Percentiles rank a stretch among this genome's conserved stretches.
Conservation (phyloP, 2,888 invertebrate genomes). For the Myathropa florea region DNA sequence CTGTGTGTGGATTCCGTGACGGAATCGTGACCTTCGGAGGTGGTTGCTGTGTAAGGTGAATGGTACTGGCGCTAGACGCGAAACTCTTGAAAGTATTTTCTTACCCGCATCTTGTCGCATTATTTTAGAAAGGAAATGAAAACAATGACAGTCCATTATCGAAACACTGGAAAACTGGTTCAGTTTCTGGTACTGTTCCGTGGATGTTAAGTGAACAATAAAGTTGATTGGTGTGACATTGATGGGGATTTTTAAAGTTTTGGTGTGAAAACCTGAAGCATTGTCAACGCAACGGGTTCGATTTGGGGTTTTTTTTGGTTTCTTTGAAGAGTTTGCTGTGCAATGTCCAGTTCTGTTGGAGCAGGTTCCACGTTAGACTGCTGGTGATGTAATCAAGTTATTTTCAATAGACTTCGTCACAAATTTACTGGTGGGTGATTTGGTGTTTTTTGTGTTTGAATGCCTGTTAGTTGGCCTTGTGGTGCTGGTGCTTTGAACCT, state of each 20-base stretch:
- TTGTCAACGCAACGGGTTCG: neutral
- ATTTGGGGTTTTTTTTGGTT: neutral
- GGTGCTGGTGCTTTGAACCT: neutral
- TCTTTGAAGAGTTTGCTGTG: neutral
- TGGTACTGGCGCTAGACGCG: neutral
- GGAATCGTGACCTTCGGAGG: neutral
- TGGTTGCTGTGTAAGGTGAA: too few species aligned
- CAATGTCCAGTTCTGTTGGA: neutral
- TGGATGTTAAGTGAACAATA: conserved; percentile 29
- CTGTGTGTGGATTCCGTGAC: neutral
- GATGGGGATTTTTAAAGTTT: conserved; percentile 12
- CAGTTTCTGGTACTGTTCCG: conserved; percentile 33
- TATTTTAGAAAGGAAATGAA: conserved; percentile 28
- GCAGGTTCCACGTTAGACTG: neutral
- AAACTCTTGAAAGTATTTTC: neutral
- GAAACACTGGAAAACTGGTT: conserved; percentile 35
- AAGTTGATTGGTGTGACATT: conserved; percentile 56
- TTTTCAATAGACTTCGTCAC: neutral
- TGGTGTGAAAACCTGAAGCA: neutral
- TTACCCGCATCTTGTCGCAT: neutral
- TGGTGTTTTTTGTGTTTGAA: neutral
- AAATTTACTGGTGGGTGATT: neutral
- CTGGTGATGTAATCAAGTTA: neutral
- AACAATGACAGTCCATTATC: too few species aligned
- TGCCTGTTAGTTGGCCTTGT: neutral